Conservation (phyloP, 2,113 vertebrate species). For the Electrona antarctica region DNA sequence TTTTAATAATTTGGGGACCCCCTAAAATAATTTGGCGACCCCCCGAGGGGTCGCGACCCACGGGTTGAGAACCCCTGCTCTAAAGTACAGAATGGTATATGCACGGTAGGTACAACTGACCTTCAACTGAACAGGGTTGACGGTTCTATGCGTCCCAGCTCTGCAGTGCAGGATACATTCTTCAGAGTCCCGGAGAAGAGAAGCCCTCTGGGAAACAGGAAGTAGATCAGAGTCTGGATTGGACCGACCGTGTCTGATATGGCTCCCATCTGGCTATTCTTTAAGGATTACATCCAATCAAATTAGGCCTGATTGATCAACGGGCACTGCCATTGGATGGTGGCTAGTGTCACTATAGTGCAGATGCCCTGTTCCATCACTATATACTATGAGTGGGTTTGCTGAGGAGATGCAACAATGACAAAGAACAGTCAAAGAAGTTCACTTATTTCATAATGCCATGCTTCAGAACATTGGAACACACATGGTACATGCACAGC, state of each 20-base stretch:
- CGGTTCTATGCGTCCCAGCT: constrained; percentile 46
- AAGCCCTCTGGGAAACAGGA: constrained; percentile 73
- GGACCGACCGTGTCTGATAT: constrained; percentile 63
- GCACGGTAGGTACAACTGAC: neutral
- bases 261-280: constrained; percentile 75
- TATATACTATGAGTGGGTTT: constrained; percentile 31
- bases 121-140: constrained; percentile 15
- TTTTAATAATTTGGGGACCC: too few species aligned
- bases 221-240: constrained; percentile 66
- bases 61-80: too few species aligned
- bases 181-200: constrained; percentile 55
- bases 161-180: constrained; percentile 50
- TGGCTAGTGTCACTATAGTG: constrained; percentile 50
- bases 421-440: constrained; percentile 39
- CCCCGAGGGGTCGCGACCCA: too few species aligned
- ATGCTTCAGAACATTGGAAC: neutral
- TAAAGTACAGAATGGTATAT: too few species aligned
- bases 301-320: constrained; percentile 75
- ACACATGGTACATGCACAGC: neutral
- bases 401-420: constrained; percentile 35
- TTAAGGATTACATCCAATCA: constrained; percentile 71
- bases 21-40: too few species aligned
- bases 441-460: constrained; percentile 26
- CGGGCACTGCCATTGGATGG: constrained; percentile 66
- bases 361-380: constrained; percentile 56